These are phyloP conservation scores for Pissodes strobi DNA, from an alignment of 1,140 invertebrate species.

Conservation along the genomic window DNA sequence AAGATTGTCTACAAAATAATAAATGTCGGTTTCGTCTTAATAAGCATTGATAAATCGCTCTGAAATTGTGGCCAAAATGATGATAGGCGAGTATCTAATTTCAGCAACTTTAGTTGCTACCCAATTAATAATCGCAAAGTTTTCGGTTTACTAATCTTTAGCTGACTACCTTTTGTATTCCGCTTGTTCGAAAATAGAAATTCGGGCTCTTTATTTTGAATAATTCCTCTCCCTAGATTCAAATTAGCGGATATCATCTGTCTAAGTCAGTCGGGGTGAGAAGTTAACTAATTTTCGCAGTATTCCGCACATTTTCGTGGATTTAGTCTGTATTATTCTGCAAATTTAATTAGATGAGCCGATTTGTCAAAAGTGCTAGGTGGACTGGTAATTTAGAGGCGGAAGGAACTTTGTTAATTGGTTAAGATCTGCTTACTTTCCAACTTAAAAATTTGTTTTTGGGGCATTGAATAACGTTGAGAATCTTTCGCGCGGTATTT, in stretches of 20 bases:
- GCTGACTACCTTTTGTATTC: slow-evolving; percentile 7
- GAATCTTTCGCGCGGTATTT: too few species aligned
- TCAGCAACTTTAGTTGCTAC: slow-evolving; percentile 2
- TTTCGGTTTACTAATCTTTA: slow-evolving; percentile 1
- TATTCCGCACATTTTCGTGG: slow-evolving; percentile 24
- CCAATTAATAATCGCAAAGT: slow-evolving; percentile 18
- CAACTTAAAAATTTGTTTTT: too few species aligned
- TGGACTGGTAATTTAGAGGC: background rate
- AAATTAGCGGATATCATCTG: slow-evolving; percentile 28
- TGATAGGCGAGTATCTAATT: slow-evolving; percentile 8
- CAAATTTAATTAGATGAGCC: slow-evolving; percentile 22
- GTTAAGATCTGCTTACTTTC: too few species aligned
- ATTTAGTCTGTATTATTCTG: slow-evolving; percentile 19
- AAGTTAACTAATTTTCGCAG: slow-evolving; percentile 29
- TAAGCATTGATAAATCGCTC: slow-evolving; percentile 21
- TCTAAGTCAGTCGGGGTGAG: slow-evolving; percentile 26
- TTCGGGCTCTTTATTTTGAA: slow-evolving; percentile 30
- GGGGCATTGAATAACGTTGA: too few species aligned
- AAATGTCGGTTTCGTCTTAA: slow-evolving; percentile 5
- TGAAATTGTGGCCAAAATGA: background rate
- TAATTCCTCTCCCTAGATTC: slow-evolving; percentile 11
- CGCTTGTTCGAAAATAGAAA: slow-evolving; percentile 13
- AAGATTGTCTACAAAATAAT: slow-evolving; percentile 12
- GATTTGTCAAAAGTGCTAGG: slow-evolving; percentile 23
- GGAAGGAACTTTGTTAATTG: background rate